Evolutionary conservation across 1,140 invertebrate genomes (phyloP).

Genomic region (Zaprionus kolodkinae): DNA sequence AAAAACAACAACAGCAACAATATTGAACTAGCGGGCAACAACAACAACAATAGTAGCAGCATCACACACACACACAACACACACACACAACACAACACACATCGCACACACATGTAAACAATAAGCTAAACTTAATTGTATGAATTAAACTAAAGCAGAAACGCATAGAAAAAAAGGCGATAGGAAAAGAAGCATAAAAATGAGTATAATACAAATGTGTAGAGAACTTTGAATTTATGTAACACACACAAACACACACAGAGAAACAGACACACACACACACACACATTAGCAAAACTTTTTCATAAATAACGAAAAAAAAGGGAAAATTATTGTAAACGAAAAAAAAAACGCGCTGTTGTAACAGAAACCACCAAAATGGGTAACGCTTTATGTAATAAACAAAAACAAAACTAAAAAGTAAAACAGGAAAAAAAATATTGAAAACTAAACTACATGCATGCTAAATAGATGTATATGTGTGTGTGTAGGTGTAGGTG

Average conservation of each 20-base stretch:
- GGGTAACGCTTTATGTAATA: conserved; percentile 73
- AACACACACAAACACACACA: conserved; percentile 15
- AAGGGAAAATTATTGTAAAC: not conserved
- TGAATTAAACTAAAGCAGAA: conserved; percentile 19
- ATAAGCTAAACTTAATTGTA: conserved; percentile 12
- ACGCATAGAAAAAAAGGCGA: not conserved
- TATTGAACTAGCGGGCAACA: conserved; percentile 15
- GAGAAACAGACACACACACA: conserved; percentile 23
- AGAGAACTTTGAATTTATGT: conserved; percentile 23
- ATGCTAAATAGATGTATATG: conserved; percentile 9
- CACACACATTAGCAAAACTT: conserved; percentile 20
- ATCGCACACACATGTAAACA: conserved; percentile 3
- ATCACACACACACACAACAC: conserved; percentile 21
- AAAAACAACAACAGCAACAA: conserved; percentile 12
- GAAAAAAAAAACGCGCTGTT: conserved; percentile 60
- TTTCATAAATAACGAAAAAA: conserved; percentile 15
- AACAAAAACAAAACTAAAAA: conserved; percentile 12
- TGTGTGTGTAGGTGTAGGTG: conserved; percentile 24
- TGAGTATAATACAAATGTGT: not conserved
- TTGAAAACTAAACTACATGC: not conserved
- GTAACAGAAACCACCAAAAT: conserved; percentile 79
- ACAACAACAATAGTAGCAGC: conserved; percentile 8
- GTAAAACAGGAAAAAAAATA: conserved; percentile 13
- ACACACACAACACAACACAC: conserved; percentile 11
- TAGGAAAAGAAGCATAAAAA: not conserved